A percentile compares a stretch with the other conserved stretches of the same genome.
Conservation (phyloP, 2,113 vertebrate genomes). For the Galemys pyrenaicus region DNA sequence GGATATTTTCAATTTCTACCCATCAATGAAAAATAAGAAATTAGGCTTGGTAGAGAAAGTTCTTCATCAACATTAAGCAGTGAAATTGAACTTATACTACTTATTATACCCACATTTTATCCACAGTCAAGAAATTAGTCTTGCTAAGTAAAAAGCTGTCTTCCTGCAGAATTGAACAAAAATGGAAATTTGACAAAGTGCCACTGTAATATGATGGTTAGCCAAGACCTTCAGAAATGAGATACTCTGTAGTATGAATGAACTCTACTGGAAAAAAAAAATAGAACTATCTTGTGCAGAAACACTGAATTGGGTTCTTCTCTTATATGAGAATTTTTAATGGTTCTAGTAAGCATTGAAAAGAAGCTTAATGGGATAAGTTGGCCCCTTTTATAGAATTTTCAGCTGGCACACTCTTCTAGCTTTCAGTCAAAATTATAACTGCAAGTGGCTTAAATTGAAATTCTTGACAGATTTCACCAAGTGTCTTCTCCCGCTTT, state of each 20-base stretch:
- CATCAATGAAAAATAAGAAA: conserved; percentile 45
- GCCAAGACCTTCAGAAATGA: conserved; percentile 48
- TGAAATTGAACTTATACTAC: conserved; percentile 50
- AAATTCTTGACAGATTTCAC: conserved; percentile 63
- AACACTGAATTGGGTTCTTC: conserved; percentile 49
- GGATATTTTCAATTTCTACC: conserved; percentile 40
- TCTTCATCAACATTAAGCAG: conserved; percentile 35
- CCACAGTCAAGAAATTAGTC: conserved; percentile 67
- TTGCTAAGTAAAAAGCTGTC: conserved; percentile 63
- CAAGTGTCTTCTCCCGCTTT: conserved; percentile 21
- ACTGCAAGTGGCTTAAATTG: conserved; percentile 47
- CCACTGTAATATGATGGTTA: conserved; percentile 18
- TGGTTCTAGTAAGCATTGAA: conserved; percentile 48
- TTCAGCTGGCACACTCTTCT: conserved; percentile 20
- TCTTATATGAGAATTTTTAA: conserved; percentile 54
- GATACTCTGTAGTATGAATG: neutral
- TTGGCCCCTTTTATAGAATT: conserved; percentile 58
- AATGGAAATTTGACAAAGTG: conserved; percentile 65
- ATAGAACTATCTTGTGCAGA: conserved; percentile 49
- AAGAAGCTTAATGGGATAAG: conserved; percentile 44
- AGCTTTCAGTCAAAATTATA: conserved; percentile 43
- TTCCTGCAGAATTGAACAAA: conserved; percentile 57
- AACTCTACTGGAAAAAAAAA: neutral
- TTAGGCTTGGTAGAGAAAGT: conserved; percentile 11
- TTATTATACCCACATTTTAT: conserved; percentile 52